Evolutionary conservation across 2,888 invertebrate genomes (phyloP).

Genomic region (Prosopocoilus inquinatus): DNA sequence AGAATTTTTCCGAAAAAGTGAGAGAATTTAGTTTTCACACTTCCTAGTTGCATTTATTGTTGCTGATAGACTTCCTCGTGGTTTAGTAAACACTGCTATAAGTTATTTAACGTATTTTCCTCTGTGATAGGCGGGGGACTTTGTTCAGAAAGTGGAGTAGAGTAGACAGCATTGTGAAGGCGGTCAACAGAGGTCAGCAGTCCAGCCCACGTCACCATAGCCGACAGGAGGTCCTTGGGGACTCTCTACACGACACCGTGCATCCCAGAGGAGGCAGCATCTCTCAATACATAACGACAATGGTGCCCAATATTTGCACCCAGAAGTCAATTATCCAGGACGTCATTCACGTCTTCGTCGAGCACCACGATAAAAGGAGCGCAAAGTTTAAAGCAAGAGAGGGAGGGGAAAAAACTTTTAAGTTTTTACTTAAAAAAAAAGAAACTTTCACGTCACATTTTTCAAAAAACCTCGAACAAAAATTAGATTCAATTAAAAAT

Average conservation of each 20-base stretch:
- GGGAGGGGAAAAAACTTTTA: too few relatives aligned
- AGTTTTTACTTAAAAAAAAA: too few relatives aligned
- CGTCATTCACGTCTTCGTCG: conserved; percentile 13
- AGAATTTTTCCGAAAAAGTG: too few relatives aligned
- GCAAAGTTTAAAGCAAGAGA: too few relatives aligned
- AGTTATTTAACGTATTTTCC: background rate
- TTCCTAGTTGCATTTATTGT: too few relatives aligned
- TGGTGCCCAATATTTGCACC: conserved; percentile 37
- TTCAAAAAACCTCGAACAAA: too few relatives aligned
- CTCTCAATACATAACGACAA: conserved; percentile 35
- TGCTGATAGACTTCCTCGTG: too few relatives aligned
- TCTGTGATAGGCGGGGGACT: background rate
- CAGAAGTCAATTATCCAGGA: conserved; percentile 38
- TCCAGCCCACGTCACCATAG: conserved; percentile 42
- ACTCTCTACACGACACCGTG: conserved; percentile 39
- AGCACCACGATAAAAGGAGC: too few relatives aligned
- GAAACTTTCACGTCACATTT: too few relatives aligned
- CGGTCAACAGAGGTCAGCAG: conserved; percentile 42
- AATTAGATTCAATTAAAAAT: too few relatives aligned
- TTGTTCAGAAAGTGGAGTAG: conserved; percentile 11
- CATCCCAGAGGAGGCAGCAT: conserved; percentile 32
- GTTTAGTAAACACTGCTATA: background rate
- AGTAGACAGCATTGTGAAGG: conserved; percentile 31
- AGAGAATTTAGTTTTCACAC: too few relatives aligned
- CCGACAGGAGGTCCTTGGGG: conserved; percentile 43